Conservation (phyloP, 2,113 vertebrate genomes). For the Pomatostomus ruficeps region DNA sequence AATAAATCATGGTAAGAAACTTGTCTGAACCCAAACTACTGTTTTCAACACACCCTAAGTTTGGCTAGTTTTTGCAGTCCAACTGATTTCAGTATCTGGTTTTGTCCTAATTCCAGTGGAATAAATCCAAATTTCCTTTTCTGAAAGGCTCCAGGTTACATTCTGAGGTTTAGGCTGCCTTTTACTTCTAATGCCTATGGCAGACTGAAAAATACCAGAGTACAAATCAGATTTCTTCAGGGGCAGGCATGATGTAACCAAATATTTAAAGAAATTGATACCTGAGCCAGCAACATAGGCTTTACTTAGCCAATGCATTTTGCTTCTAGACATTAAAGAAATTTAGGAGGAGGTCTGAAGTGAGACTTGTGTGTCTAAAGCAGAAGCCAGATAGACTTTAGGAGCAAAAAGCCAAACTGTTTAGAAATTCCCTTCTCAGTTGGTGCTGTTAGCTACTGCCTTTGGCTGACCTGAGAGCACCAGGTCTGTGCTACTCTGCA, state of each 20-base stretch:
- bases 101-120: neutral
- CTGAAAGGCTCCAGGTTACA: neutral
- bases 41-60: neutral
- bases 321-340: neutral
- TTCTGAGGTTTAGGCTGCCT: neutral
- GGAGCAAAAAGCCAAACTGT: neutral
- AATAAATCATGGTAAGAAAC: neutral
- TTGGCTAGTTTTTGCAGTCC: neutral
- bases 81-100: neutral
- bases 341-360: neutral
- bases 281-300: neutral
- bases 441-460: neutral
- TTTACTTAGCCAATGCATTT: neutral
- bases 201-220: neutral
- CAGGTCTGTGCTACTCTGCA: neutral
- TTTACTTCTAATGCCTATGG: neutral
- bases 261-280: neutral
- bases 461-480: neutral
- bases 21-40: neutral
- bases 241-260: neutral
- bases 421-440: neutral
- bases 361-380: neutral
- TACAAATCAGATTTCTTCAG: neutral
- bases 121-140: neutral
- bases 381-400: neutral